Evolutionary conservation across 1,140 invertebrate genomes (phyloP).

Genomic region (Pinna nobilis): DNA sequence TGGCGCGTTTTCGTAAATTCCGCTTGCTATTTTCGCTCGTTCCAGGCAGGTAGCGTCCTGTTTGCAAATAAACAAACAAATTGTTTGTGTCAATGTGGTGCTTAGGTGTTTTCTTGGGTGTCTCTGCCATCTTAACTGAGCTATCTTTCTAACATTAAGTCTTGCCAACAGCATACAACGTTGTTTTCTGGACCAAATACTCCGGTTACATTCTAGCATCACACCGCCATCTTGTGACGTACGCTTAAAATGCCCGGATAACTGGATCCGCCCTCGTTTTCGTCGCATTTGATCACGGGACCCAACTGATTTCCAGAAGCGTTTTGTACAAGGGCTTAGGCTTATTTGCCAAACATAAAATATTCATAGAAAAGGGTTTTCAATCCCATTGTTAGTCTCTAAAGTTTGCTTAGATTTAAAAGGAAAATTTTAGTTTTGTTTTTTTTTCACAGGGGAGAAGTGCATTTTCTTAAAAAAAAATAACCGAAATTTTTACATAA

Average conservation of each 20-base stretch:
- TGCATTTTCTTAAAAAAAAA: no score
- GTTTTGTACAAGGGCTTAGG: no score
- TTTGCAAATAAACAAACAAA: constrained; percentile 10
- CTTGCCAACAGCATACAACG: not conserved
- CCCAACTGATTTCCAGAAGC: no score
- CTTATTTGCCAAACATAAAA: no score
- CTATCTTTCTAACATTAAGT: not conserved
- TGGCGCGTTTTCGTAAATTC: constrained; percentile 26
- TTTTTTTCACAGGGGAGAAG: no score
- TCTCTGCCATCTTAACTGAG: not conserved
- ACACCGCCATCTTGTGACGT: constrained; percentile 17
- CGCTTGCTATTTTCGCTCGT: constrained; percentile 17
- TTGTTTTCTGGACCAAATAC: not conserved
- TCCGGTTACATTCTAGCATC: no score
- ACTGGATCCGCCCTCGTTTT: constrained; percentile 17
- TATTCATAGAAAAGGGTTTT: no score
- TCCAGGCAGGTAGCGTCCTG: constrained; percentile 13
- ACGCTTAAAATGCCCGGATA: constrained; percentile 21
- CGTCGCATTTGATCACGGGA: no score
- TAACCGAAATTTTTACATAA: no score
- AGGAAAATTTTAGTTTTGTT: no score
- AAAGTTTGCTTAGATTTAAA: no score
- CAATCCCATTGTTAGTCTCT: no score
- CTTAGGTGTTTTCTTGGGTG: not conserved
- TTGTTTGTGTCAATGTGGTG: constrained; percentile 8